Evolutionary conservation across 2,113 vertebrate genomes (phyloP).

Genomic region (Aptenodytes forsteri): DNA sequence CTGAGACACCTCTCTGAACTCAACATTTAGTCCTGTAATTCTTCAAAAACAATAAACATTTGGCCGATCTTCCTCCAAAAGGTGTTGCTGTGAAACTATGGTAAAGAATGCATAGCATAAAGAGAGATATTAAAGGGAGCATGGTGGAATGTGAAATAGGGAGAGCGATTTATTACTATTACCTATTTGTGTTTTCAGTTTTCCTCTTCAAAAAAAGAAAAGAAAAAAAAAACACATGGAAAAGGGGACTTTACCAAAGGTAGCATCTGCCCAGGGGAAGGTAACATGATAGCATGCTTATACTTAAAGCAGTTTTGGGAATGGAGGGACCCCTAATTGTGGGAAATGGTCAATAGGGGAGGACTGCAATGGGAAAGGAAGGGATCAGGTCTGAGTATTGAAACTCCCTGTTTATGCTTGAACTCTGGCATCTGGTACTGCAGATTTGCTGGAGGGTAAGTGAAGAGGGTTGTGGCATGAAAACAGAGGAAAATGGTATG

Average conservation of each 20-base stretch:
- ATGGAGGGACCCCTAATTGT: not conserved
- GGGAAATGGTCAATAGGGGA: not conserved
- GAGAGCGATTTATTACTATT: not conserved
- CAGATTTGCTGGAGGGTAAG: conserved; percentile 2
- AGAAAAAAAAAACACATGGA: too few relatives aligned
- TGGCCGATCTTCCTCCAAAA: not conserved
- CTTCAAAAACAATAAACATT: not conserved
- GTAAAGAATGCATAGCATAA: not conserved
- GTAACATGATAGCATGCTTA: not conserved
- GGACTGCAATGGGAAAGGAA: not conserved
- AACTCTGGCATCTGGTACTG: not conserved
- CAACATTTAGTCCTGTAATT: not conserved
- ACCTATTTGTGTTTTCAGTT: not conserved
- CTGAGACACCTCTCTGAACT: not conserved
- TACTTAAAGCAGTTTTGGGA: not conserved
- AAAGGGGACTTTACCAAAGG: not conserved
- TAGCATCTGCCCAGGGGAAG: not conserved
- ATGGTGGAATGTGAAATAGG: not conserved
- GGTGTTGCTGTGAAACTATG: not conserved
- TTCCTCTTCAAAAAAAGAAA: not conserved
- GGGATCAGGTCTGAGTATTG: not conserved
- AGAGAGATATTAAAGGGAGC: not conserved
- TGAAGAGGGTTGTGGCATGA: not conserved
- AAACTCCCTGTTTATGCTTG: not conserved
- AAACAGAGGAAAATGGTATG: not conserved